Base-by-base conservation (phyloP, 2,888 invertebrate genomes). In the Stenotaenia linearis region DNA sequence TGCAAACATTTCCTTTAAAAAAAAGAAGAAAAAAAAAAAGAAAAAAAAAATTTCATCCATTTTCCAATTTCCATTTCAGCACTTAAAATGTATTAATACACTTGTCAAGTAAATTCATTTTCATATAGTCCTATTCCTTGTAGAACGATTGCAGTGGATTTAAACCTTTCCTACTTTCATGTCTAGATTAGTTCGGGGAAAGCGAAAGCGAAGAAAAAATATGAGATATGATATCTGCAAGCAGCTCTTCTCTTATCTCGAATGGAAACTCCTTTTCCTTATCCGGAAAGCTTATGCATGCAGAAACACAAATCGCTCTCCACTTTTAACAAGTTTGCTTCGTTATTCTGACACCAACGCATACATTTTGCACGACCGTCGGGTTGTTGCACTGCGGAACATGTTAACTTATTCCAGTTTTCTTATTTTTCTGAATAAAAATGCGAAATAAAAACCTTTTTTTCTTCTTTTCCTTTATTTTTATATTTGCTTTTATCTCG, bases 201-300 rank as follows among this genome's bases (percentile, higher is more conserved):
- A 69, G 69, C 28, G 69, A 28, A 69, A 69, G n/a, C 23, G 28
- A 69, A 69, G 28, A 69, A 69, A 69, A 69, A 69, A 69, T 28
- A 28, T 28, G 69, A 69, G 69, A 69, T 69, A 69, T 69, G 69
- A 28, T 69, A 69, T 69, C 69, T 69, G 69, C 69, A 69, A 69
- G 69, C 69, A 28, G 25, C 69, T 69, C 69, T 28, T 69, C 69
- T 69, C 69, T 69, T 69, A 69, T 69, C 69, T 69, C 12, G 25
- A 69, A 69, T 69, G 25, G 69, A 69, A 69, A 69, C 69, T 69
- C 69, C 69, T 69, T 69, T 69, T 69, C 69, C 69, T 69, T 69
- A 69, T 69, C 69, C 69, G 69, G 69, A 69, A 69, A 69, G 69
- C 69, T 69, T 69, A 69, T 28, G 69, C 69, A 69, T 69, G 69